Conservation (phyloP, 1,140 invertebrate species). For the Trichogramma pretiosum region DNA sequence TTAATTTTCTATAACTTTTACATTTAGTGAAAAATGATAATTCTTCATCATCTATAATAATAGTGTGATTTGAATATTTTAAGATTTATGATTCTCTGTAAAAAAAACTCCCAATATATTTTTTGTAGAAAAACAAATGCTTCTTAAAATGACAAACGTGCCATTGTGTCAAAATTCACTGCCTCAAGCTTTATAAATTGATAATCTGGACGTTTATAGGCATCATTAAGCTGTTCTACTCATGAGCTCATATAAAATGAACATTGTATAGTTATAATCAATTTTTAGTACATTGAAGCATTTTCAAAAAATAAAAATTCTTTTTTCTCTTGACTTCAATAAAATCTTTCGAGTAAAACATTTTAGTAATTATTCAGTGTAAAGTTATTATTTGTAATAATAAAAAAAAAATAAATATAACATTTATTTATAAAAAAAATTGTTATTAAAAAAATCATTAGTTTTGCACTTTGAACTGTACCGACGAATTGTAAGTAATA, state of each 20-base stretch:
- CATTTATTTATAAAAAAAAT: conserved; percentile 13
- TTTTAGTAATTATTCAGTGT: not conserved
- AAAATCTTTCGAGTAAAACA: not conserved
- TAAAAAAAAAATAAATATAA: not conserved
- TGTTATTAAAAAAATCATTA: conserved; percentile 15
- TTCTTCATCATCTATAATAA: too few species aligned
- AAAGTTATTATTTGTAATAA: not conserved
- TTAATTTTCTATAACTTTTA: conserved; percentile 20
- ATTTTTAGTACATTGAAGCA: too few species aligned
- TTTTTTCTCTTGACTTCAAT: too few species aligned
- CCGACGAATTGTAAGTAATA: conserved; percentile 31
- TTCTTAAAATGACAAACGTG: conserved; percentile 14
- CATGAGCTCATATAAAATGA: too few species aligned
- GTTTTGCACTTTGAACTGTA: conserved; percentile 29
- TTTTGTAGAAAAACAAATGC: conserved; percentile 9
- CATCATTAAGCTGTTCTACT: too few species aligned
- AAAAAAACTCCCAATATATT: conserved; percentile 16
- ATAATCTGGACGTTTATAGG: too few species aligned
- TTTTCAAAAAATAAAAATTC: too few species aligned
- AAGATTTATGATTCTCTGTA: conserved; percentile 14
- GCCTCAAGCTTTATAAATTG: too few species aligned
- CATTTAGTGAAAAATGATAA: conserved; percentile 16
- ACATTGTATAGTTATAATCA: too few species aligned
- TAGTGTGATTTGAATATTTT: too few species aligned
- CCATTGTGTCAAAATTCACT: conserved; percentile 12